Evolutionary conservation across 64 coral and sea anemone species (phyloP), one percentile per base, ranked within the genome.

Genomic region (Montipora foliosa): DNA sequence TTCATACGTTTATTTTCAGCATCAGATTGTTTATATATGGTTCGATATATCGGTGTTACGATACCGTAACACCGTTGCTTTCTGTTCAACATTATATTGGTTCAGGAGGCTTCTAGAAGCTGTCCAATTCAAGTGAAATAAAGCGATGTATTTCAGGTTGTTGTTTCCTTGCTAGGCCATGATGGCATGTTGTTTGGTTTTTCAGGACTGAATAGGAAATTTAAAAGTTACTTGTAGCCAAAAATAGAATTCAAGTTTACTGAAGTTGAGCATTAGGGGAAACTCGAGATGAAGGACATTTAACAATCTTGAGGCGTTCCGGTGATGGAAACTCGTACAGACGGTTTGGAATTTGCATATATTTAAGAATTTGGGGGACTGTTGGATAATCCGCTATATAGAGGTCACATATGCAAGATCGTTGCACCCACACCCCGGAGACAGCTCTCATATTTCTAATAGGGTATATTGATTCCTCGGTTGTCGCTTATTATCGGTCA

Each of bases 371-470:
- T 70, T 86, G 46, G 48, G 9, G 82, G 82, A 70, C 64, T 51
- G 82, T 86, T 50, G 5, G 45, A 86, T 49, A 82, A 14, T 17
- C 62, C 11, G 15, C 3, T 6, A 6, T 57, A 12, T 22, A 20
- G 66, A 86, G 82, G 66, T 86, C 82, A 72, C 46, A 49, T 72
- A 76, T 76, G 46, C 46, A 48, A 44, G 4, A 86, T 44, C n/a
- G 58, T 86, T 86, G 66, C 20, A 62, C 66, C 82, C 82, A 86
- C 82, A 86, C 82, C 82, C 82, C 82, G 49, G 71, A 71, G 46
- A 82, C 12, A 52, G 21, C 61, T 49, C 82, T 86, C 82, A 71
- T 86, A 86, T 86, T 72, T 86, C 82, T 22, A 10, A 70, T 16
- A 72, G 17, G 14, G 14, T 17, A 44, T 76, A 78, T 78, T 47